Conservation (phyloP, 2,797 vertebrate genomes). For the Psittacula echo region DNA sequence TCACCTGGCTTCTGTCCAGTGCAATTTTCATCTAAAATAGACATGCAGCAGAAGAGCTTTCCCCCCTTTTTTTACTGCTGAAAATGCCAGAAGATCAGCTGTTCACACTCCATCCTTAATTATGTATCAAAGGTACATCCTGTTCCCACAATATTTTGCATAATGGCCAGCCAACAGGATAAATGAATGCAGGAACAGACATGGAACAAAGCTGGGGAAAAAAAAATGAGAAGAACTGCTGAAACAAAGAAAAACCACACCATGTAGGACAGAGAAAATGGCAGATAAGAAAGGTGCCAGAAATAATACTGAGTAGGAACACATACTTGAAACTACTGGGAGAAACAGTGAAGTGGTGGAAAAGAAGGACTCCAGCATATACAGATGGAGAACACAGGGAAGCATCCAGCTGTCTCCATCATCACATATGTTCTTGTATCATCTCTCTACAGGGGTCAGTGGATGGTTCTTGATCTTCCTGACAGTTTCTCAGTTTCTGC, state of each 20-base stretch:
- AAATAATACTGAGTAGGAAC: neutral
- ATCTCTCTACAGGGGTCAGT: neutral
- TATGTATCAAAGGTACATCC: constrained; percentile 38
- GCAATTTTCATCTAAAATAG: constrained; percentile 1
- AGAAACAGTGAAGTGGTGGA: neutral
- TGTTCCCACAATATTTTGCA: constrained; percentile 52
- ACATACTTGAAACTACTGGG: neutral
- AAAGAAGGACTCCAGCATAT: neutral
- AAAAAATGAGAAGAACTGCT: neutral
- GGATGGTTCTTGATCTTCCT: neutral
- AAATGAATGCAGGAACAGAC: constrained; percentile 45
- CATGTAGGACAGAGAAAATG: neutral
- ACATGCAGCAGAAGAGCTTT: neutral
- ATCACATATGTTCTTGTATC: neutral
- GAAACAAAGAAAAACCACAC: neutral
- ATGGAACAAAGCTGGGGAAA: neutral
- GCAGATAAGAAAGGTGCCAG: neutral
- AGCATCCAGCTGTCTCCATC: neutral
- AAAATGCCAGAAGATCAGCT: constrained; percentile 44
- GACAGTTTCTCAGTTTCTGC: neutral
- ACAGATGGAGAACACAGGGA: neutral
- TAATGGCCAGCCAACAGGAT: neutral
- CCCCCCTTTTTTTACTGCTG: neutral
- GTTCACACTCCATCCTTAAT: constrained; percentile 19
- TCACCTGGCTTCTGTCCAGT: neutral